phyloP scores from a whole-genome alignment of 2,888 invertebrate species.

The Drosophila niveifrons region DNA sequence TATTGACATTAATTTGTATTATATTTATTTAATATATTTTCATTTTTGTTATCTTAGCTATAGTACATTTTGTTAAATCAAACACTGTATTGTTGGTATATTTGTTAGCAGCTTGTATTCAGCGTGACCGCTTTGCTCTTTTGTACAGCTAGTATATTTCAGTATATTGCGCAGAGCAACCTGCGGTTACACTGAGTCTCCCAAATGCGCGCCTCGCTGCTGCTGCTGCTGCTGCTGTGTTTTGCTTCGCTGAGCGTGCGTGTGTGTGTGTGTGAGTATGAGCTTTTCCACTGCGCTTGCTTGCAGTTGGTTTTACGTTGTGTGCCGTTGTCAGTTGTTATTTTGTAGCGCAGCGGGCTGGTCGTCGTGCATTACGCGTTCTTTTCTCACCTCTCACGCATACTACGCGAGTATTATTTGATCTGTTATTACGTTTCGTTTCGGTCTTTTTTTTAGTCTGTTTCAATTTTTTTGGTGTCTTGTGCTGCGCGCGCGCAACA shows the following conservation, averaged over 20 bases:
- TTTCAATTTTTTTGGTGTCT: conserved; percentile 25
- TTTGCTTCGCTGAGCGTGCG: conserved; percentile 13
- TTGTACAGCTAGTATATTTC: not conserved
- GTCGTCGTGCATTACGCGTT: conserved; percentile 60
- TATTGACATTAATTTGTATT: not conserved
- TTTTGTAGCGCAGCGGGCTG: conserved; percentile 66
- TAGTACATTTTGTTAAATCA: no score
- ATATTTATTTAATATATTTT: not conserved
- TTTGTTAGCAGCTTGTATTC: not conserved
- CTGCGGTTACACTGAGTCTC: conserved; percentile 2
- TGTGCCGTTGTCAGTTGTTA: conserved; percentile 56
- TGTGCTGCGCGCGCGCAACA: conserved; percentile 58
- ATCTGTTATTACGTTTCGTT: conserved; percentile 38
- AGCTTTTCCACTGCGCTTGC: conserved; percentile 63
- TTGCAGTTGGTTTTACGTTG: conserved; percentile 54
- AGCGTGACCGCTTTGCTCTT: not conserved
- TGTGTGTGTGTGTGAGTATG: conserved; percentile 8
- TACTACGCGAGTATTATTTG: conserved; percentile 18
- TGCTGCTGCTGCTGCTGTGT: not conserved
- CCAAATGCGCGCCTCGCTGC: conserved; percentile 27
- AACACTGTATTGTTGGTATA: not conserved
- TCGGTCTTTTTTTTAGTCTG: conserved; percentile 26
- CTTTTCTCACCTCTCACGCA: conserved; percentile 30
- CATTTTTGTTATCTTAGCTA: not conserved
- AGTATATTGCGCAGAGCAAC: conserved; percentile 1